Percentiles rank a stretch among this genome's conserved stretches.
phyloP scores from a whole-genome alignment of 2,888 invertebrate species.

The Drosophila multiciliata region DNA sequence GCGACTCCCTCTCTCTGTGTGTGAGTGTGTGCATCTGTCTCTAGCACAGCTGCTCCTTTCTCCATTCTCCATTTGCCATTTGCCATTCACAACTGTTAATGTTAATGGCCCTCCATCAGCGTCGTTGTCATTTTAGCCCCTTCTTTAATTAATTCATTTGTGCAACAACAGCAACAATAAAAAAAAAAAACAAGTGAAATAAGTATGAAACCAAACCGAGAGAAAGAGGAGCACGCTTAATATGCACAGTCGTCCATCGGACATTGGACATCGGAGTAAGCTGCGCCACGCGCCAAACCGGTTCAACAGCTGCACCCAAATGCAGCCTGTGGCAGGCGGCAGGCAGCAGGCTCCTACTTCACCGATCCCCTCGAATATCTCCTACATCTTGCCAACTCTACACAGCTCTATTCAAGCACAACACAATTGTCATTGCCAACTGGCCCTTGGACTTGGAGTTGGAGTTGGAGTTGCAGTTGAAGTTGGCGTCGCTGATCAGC shows the following conservation, averaged over 20 bases:
- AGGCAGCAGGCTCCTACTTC: constrained; percentile 10
- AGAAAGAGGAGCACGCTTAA: constrained; percentile 24
- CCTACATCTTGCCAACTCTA: not conserved
- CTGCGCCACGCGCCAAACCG: constrained; percentile 70
- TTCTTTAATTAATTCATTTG: constrained; percentile 74
- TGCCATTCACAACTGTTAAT: constrained; percentile 31
- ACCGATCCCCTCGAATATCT: not conserved
- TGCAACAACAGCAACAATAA: constrained; percentile 32
- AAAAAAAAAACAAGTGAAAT: constrained; percentile 2
- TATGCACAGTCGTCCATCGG: constrained; percentile 18
- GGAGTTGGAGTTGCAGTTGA: constrained; percentile 10
- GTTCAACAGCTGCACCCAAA: constrained; percentile 76
- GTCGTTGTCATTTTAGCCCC: constrained; percentile 47
- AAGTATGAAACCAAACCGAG: constrained; percentile 12
- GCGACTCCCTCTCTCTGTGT: not conserved
- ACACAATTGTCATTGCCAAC: constrained; percentile 21
- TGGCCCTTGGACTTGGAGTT: constrained; percentile 5
- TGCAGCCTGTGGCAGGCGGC: constrained; percentile 27
- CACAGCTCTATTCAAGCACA: constrained; percentile 35
- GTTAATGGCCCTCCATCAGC: constrained; percentile 52
- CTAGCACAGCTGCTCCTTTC: constrained; percentile 28
- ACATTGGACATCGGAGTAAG: constrained; percentile 16
- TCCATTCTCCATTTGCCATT: not conserved
- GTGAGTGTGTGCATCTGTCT: not conserved
- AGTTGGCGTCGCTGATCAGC: constrained; percentile 15